phyloP scores from a whole-genome alignment of 2,113 vertebrate species.

The Morone chrysops region DNA sequence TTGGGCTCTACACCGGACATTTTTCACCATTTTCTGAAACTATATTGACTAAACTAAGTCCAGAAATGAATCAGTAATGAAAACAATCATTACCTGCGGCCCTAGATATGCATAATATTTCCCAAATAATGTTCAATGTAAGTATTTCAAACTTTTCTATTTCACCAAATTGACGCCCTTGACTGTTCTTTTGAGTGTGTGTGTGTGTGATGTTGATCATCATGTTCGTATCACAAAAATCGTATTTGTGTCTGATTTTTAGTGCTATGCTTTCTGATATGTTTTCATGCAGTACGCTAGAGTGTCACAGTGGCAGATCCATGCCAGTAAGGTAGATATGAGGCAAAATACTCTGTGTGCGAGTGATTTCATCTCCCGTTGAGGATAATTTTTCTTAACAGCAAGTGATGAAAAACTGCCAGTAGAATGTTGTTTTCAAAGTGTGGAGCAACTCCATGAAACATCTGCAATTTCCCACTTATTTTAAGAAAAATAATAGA shows the following conservation, averaged over 20 bases:
- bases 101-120: not conserved
- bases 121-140: not conserved
- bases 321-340: not conserved
- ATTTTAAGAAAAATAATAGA: conserved; percentile 7
- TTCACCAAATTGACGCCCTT: not conserved
- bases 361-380: not conserved
- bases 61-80: not conserved
- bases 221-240: conserved; percentile 10
- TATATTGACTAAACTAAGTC: not conserved
- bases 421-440: not conserved
- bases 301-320: conserved; percentile 2
- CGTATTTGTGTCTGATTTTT: conserved; percentile 31
- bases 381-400: conserved; percentile 3
- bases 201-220: conserved; percentile 25
- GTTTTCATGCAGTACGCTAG: conserved; percentile 19
- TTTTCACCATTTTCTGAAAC: not conserved
- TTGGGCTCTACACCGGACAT: not conserved
- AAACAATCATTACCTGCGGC: not conserved
- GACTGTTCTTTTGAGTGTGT: not conserved
- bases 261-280: conserved; percentile 42
- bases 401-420: conserved; percentile 4
- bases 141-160: not conserved
- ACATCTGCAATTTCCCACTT: not conserved
- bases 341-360: not conserved
- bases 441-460: not conserved